Percentiles rank a stretch among this genome's conserved stretches.
These are phyloP conservation scores for Taphrorychus bicolor DNA, from an alignment of 2,888 invertebrate species.

Conservation along the genomic window DNA sequence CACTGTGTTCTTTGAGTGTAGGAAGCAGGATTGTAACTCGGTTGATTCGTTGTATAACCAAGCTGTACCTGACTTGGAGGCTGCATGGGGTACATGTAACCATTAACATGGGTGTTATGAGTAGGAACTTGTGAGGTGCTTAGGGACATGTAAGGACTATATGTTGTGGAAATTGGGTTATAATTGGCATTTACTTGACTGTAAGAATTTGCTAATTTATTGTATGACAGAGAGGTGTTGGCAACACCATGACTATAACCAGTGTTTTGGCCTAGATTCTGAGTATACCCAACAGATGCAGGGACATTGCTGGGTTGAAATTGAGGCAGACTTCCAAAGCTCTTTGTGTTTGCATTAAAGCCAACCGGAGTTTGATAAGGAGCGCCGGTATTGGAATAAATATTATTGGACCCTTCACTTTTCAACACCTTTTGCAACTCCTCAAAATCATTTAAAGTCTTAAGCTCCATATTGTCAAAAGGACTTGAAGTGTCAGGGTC, in stretches of 20 bases:
- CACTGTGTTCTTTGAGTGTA: conserved; percentile 37
- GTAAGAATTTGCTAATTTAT: conserved; percentile 14
- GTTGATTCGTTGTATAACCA: not conserved
- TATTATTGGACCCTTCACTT: conserved; percentile 17
- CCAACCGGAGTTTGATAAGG: conserved; percentile 8
- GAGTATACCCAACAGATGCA: not conserved
- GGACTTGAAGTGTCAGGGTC: conserved; percentile 92
- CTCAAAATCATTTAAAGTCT: conserved; percentile 92
- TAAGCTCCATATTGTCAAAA: conserved; percentile 91
- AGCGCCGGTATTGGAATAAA: conserved; percentile 6
- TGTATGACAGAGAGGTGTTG: not conserved
- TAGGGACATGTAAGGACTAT: conserved; percentile 12
- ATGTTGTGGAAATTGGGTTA: conserved; percentile 15
- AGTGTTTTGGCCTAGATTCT: not conserved
- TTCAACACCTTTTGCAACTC: conserved; percentile 73
- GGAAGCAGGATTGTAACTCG: not conserved
- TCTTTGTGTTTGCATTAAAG: not conserved
- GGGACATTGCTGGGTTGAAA: not conserved
- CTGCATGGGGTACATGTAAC: conserved; percentile 18
- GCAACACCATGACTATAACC: not conserved
- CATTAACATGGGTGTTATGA: conserved; percentile 6
- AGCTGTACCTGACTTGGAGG: conserved; percentile 17
- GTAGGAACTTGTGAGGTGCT: conserved; percentile 9
- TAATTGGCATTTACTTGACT: conserved; percentile 25
- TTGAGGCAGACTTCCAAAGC: too few relatives aligned